These are phyloP conservation scores for Hydropsyche betteni DNA, from an alignment of 2,888 invertebrate species.

Conservation along the genomic window DNA sequence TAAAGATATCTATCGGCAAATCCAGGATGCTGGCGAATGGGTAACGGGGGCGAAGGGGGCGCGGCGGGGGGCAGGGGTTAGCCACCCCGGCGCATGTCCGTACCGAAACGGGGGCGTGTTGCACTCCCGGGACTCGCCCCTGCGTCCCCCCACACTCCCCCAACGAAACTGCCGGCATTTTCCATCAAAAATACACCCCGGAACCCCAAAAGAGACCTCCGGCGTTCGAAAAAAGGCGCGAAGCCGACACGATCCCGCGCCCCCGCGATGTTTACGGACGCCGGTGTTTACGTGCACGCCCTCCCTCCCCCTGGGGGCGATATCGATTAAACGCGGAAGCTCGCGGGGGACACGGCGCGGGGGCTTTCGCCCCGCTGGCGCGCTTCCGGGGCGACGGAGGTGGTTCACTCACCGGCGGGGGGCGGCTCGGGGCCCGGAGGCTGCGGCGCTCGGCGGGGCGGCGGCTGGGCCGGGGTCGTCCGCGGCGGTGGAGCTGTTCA, in stretches of 20 bases:
- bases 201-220: too few relatives aligned
- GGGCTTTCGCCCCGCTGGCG: too few relatives aligned
- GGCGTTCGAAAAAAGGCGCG: neutral
- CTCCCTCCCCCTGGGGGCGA: neutral
- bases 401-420: neutral
- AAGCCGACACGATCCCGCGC: neutral
- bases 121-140: conserved; percentile 34
- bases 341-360: neutral
- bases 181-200: too few relatives aligned
- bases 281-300: conserved; percentile 13
- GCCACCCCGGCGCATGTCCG: conserved; percentile 35
- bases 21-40: too few relatives aligned
- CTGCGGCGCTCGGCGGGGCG: neutral
- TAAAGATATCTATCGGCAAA: too few relatives aligned
- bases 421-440: neutral
- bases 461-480: neutral
- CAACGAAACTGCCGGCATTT: neutral
- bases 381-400: too few relatives aligned
- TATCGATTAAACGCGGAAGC: conserved; percentile 22
- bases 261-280: neutral
- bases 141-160: neutral
- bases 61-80: neutral
- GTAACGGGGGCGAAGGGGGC: neutral
- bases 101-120: conserved; percentile 28
- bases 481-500: neutral